A percentile compares a stretch with the other conserved stretches of the same genome.
Evolutionary conservation across 2,113 vertebrate genomes (phyloP).

Genomic region (Smithornis capensis): DNA sequence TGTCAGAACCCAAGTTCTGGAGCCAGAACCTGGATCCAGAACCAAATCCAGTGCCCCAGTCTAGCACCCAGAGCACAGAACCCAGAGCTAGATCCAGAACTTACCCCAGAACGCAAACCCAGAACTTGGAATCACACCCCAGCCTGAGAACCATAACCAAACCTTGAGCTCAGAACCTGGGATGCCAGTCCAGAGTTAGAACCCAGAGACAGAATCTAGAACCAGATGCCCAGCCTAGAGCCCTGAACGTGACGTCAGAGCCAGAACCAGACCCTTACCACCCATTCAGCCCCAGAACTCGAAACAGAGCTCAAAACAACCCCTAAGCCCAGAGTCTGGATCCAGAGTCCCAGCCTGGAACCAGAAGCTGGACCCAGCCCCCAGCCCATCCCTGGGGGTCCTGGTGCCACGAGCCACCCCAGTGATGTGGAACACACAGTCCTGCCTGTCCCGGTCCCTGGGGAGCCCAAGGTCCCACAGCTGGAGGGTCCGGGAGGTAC

Average conservation of each 20-base stretch:
- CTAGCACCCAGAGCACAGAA: not conserved
- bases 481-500: constrained; percentile 39
- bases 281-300: not conserved
- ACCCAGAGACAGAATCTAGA: not conserved
- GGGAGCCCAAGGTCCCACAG: not conserved
- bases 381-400: not conserved
- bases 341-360: not conserved
- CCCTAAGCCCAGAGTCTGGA: not conserved
- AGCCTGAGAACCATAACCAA: not conserved
- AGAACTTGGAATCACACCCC: not conserved
- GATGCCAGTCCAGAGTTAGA: not conserved
- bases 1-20: not conserved
- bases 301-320: not conserved
- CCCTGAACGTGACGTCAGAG: not conserved
- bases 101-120: not conserved
- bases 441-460: not conserved
- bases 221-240: not conserved
- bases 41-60: not conserved
- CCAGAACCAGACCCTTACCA: not conserved
- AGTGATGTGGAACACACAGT: not conserved
- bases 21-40: not conserved
- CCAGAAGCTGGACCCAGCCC: not conserved
- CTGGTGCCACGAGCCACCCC: fast-evolving
- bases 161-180: not conserved
- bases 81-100: not conserved